A percentile compares a stretch with the other conserved stretches of the same genome.
Evolutionary conservation across 2,113 vertebrate genomes (phyloP).

Genomic region (Sula dactylatra): DNA sequence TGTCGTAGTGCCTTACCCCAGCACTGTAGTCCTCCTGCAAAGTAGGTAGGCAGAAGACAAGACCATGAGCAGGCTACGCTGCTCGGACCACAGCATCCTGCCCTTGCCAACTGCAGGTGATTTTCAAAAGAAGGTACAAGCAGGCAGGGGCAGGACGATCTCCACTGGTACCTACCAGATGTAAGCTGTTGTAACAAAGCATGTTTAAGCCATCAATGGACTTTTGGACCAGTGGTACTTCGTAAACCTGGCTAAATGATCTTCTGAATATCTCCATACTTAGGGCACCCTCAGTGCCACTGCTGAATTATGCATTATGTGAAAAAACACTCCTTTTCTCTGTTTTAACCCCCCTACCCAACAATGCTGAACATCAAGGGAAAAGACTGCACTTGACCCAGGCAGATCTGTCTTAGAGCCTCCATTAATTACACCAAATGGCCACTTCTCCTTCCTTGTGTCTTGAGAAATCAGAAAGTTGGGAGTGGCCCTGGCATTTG

Average conservation of each 20-base stretch:
- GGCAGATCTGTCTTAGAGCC: background rate
- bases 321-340: background rate
- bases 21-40: slow-evolving; percentile 83
- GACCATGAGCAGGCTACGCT: fast-evolving
- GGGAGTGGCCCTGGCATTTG: background rate
- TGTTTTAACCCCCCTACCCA: background rate
- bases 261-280: background rate
- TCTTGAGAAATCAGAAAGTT: background rate
- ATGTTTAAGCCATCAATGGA: background rate
- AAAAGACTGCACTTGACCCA: background rate
- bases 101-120: background rate
- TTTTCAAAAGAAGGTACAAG: background rate
- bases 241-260: background rate
- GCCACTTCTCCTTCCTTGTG: background rate
- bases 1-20: slow-evolving; percentile 84
- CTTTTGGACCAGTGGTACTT: background rate
- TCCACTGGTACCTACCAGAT: background rate
- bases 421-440: background rate
- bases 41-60: background rate
- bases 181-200: background rate
- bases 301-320: background rate
- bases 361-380: background rate
- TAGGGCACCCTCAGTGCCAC: background rate
- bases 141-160: background rate
- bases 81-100: background rate